A percentile compares a stretch with the other conserved stretches of the same genome.
These are phyloP conservation scores for Indicator maculatus DNA, from an alignment of 2,113 vertebrate species.

Conservation along the genomic window DNA sequence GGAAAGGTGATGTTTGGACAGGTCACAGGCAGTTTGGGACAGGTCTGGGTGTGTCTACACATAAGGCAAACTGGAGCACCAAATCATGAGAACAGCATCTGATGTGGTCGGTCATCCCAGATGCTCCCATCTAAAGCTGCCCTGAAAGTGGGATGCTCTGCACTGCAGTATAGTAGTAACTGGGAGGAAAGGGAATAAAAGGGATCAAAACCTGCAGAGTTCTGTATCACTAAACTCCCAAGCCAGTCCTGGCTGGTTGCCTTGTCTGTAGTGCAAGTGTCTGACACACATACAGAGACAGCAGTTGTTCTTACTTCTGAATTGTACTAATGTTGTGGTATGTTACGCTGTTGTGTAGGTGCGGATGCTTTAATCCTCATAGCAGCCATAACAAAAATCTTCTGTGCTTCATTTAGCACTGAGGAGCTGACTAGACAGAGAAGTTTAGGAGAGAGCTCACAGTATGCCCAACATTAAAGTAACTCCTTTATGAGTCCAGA, in stretches of 20 bases:
- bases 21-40: neutral
- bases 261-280: neutral
- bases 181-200: neutral
- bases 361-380: neutral
- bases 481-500: neutral
- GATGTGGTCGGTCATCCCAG: neutral
- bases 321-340: neutral
- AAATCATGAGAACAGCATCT: neutral
- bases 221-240: neutral
- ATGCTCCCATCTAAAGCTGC: neutral
- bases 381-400: neutral
- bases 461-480: neutral
- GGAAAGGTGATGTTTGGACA: neutral
- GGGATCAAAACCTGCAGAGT: neutral
- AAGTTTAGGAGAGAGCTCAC: neutral
- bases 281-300: neutral
- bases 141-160: neutral
- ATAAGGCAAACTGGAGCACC: neutral
- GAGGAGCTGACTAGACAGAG: neutral
- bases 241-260: neutral
- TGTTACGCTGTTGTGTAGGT: neutral
- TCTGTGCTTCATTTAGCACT: neutral
- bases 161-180: neutral
- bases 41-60: neutral
- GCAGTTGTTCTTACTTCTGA: neutral